phyloP scores from a whole-genome alignment of 2,888 invertebrate genomes.

The Caenorhabditis sp. region DNA sequence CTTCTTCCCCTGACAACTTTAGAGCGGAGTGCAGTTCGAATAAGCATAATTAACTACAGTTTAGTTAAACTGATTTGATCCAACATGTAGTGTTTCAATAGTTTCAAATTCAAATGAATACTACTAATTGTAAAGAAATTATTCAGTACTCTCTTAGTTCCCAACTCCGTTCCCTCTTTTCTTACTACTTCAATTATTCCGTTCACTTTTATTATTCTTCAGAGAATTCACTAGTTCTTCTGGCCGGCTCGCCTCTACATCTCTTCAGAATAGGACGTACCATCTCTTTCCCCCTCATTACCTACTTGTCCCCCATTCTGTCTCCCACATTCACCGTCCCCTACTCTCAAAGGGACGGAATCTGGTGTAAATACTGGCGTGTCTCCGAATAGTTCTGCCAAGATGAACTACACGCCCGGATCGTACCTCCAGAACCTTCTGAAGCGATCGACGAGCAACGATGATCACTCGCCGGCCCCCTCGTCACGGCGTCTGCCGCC shows the following conservation, averaged over 20 bases:
- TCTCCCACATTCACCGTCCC: slow-evolving; percentile 32
- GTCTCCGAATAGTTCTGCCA: slow-evolving; percentile 54
- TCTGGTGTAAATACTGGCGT: slow-evolving; percentile 54
- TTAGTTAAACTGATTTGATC: too few relatives aligned
- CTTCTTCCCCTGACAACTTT: not conserved
- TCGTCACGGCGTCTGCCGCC: slow-evolving; percentile 49
- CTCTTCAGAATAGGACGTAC: slow-evolving; percentile 52
- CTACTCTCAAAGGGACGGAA: slow-evolving; percentile 38
- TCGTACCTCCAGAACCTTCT: slow-evolving; percentile 62
- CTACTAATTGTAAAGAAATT: too few relatives aligned
- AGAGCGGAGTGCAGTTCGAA: not conserved
- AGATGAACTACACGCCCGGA: slow-evolving; percentile 66
- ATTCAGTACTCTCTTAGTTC: too few relatives aligned
- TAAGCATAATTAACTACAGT: too few relatives aligned
- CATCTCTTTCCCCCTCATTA: not conserved
- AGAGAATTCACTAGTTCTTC: slow-evolving; percentile 41
- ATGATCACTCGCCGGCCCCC: slow-evolving; percentile 15
- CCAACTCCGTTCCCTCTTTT: too few relatives aligned
- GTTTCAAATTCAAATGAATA: too few relatives aligned
- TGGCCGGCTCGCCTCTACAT: slow-evolving; percentile 46
- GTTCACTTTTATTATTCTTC: slow-evolving; percentile 10
- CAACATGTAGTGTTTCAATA: too few relatives aligned
- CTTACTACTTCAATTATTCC: too few relatives aligned
- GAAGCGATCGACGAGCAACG: slow-evolving; percentile 59
- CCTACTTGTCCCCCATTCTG: not conserved